phyloP scores from a whole-genome alignment of 35 echinoderm and acorn worm species.

The Antedon bifida region DNA sequence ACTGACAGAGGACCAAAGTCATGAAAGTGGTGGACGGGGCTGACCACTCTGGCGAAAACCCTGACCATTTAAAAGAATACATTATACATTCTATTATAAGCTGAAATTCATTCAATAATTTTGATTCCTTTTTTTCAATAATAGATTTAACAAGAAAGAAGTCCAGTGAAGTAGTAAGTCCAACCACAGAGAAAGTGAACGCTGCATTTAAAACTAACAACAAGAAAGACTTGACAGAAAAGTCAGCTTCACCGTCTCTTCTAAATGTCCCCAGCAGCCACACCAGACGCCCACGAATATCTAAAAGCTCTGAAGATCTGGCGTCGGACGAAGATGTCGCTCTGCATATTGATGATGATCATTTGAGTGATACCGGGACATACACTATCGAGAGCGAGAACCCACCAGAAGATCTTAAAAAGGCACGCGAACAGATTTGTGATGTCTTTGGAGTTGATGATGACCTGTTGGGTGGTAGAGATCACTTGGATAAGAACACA shows the following conservation, averaged over 20 bases:
- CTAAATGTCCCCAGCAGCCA: neutral
- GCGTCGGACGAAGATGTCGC: neutral
- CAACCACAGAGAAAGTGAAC: neutral
- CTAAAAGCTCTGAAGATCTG: neutral
- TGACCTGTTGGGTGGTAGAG: neutral
- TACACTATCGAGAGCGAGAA: slow-evolving; percentile 94
- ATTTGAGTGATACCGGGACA: slow-evolving; percentile 83
- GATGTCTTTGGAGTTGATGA: slow-evolving; percentile 60
- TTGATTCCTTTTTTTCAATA: too few species aligned
- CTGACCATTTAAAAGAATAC: too few species aligned
- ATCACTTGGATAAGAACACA: neutral
- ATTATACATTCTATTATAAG: too few species aligned
- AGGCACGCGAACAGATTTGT: slow-evolving; percentile 59
- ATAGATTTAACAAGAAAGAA: neutral
- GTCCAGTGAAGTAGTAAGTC: neutral
- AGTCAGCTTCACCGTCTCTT: neutral
- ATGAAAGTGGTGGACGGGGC: too few species aligned
- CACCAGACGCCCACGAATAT: neutral
- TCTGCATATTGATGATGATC: slow-evolving; percentile 20
- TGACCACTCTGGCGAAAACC: too few species aligned
- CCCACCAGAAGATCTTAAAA: slow-evolving; percentile 51
- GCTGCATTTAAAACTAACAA: neutral
- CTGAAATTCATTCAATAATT: too few species aligned
- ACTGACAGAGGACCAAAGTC: too few species aligned
- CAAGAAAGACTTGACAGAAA: neutral